Conservation (phyloP, 1,140 invertebrate genomes). For the Drosophila truncata region DNA sequence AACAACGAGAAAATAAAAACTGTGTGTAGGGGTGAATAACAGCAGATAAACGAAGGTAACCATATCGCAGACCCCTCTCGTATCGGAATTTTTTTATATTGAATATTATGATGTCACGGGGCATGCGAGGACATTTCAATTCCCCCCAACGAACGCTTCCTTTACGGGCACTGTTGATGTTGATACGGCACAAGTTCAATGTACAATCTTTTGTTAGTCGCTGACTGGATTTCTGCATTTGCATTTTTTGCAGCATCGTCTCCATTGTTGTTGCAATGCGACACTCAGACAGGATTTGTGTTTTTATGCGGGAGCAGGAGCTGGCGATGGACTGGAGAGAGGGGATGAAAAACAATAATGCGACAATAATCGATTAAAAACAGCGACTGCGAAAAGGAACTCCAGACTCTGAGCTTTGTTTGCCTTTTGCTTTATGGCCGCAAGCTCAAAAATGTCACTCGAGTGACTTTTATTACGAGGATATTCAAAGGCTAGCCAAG, state of each 20-base stretch:
- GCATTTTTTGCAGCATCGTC: slow-evolving; percentile 39
- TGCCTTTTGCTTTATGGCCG: slow-evolving; percentile 74
- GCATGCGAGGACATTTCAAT: slow-evolving; percentile 66
- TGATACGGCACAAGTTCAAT: slow-evolving; percentile 76
- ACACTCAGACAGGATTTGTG: slow-evolving; percentile 81
- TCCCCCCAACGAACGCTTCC: slow-evolving; percentile 10
- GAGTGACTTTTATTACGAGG: slow-evolving; percentile 77
- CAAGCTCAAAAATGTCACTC: slow-evolving; percentile 81
- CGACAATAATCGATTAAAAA: slow-evolving; percentile 80
- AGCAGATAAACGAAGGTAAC: slow-evolving; percentile 60
- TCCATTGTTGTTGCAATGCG: slow-evolving; percentile 63
- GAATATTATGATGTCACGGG: slow-evolving; percentile 63
- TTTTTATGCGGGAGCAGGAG: slow-evolving; percentile 14
- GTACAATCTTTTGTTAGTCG: slow-evolving; percentile 60
- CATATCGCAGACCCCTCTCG: slow-evolving; percentile 51
- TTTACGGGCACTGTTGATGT: slow-evolving; percentile 33
- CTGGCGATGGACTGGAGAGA: no score
- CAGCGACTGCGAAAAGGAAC: slow-evolving; percentile 65
- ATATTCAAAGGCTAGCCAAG: slow-evolving; percentile 26
- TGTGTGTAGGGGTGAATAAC: slow-evolving; percentile 32
- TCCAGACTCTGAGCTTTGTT: slow-evolving; percentile 63
- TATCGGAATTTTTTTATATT: slow-evolving; percentile 64
- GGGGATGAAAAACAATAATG: slow-evolving; percentile 51
- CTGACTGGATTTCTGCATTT: slow-evolving; percentile 41
- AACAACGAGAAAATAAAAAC: slow-evolving; percentile 53